phyloP scores from a whole-genome alignment of 1,140 invertebrate species.

The Ooceraea biroi region DNA sequence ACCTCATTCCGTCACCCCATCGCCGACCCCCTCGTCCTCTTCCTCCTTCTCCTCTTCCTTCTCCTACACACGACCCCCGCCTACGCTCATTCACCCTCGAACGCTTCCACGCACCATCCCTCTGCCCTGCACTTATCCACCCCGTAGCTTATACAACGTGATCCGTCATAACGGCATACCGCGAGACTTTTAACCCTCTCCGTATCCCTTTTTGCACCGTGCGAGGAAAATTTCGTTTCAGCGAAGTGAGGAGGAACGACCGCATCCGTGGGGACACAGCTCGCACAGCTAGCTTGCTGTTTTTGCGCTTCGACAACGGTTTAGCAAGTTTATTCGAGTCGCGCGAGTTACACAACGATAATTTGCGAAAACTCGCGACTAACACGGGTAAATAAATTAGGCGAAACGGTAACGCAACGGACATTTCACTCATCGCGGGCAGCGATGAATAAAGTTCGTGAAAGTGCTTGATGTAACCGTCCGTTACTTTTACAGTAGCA shows the following conservation, averaged over 20 bases:
- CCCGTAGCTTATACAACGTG: constrained; percentile 70
- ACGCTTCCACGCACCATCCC: constrained; percentile 49
- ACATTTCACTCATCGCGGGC: neutral
- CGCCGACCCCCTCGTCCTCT: constrained; percentile 14
- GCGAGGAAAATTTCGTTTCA: constrained; percentile 54
- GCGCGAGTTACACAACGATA: constrained; percentile 8
- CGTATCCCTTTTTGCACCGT: constrained; percentile 34
- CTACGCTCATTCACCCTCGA: constrained; percentile 58
- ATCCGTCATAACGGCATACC: constrained; percentile 73
- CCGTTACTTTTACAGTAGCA: neutral
- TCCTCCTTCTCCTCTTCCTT: neutral
- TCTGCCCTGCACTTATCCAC: constrained; percentile 31
- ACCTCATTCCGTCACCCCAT: constrained; percentile 34
- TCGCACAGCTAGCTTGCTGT: neutral
- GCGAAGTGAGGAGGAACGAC: neutral
- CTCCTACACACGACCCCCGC: constrained; percentile 5
- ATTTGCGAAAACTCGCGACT: constrained; percentile 13
- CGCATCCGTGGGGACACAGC: neutral
- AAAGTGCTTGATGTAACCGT: constrained; percentile 3
- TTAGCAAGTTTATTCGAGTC: constrained; percentile 24
- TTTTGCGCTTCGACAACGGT: constrained; percentile 8
- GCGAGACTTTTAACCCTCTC: constrained; percentile 52
- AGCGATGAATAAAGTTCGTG: neutral
- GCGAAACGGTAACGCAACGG: neutral
- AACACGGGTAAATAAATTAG: constrained; percentile 9